These are phyloP conservation scores for Atta texana DNA, from an alignment of 1,140 invertebrate species.

Conservation along the genomic window DNA sequence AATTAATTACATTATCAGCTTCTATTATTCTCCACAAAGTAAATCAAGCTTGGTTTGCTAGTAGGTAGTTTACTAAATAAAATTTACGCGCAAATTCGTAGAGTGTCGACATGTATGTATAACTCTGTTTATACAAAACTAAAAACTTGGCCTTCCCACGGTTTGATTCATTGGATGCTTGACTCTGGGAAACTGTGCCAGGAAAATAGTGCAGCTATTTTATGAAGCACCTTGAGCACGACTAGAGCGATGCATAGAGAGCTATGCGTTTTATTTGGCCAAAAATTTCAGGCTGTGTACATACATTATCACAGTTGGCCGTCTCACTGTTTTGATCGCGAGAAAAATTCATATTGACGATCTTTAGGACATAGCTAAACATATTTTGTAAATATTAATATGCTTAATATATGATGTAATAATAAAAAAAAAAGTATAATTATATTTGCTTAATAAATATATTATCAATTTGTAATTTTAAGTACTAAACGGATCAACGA, in stretches of 20 bases:
- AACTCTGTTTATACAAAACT: conserved; percentile 63
- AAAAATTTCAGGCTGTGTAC: conserved; percentile 27
- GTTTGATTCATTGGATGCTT: conserved; percentile 74
- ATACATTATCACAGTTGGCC: background rate
- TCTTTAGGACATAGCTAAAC: background rate
- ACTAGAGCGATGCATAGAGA: conserved; percentile 42
- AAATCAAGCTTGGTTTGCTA: background rate
- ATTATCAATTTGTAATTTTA: background rate
- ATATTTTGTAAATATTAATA: conserved; percentile 27
- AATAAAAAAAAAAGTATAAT: background rate
- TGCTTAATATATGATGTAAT: background rate
- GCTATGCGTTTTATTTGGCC: conserved; percentile 68
- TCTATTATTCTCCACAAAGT: background rate
- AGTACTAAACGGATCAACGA: background rate
- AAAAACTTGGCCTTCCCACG: conserved; percentile 76
- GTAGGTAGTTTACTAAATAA: background rate
- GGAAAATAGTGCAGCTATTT: conserved; percentile 82
- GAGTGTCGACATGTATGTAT: conserved; percentile 4
- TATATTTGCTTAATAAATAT: background rate
- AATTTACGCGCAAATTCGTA: conserved; percentile 8
- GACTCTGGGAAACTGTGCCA: conserved; percentile 80
- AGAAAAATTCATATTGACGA: background rate
- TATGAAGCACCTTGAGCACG: conserved; percentile 77
- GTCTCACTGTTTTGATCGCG: conserved; percentile 22
- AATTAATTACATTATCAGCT: conserved; percentile 2